These are phyloP conservation scores for Spheniscus humboldti DNA, from an alignment of 2,797 vertebrate species.

Conservation along the genomic window DNA sequence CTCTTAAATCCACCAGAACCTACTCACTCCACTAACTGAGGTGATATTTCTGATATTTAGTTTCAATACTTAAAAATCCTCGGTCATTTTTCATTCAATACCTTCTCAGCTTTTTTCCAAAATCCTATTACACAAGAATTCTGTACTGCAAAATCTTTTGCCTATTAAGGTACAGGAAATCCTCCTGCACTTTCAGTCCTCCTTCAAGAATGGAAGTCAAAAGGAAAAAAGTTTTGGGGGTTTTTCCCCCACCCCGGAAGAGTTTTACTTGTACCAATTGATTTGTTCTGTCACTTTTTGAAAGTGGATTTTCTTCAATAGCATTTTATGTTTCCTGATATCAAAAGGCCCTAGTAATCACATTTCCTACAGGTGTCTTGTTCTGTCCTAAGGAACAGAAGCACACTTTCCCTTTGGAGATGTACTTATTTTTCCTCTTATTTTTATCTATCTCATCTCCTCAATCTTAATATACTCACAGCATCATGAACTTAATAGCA, in stretches of 20 bases:
- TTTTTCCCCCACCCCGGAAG: not conserved
- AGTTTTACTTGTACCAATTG: not conserved
- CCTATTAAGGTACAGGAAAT: not conserved
- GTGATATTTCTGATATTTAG: not conserved
- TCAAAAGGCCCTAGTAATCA: not conserved
- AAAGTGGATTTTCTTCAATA: not conserved
- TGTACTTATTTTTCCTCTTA: not conserved
- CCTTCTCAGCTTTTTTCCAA: not conserved
- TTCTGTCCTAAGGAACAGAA: not conserved
- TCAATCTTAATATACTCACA: not conserved
- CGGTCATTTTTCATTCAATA: not conserved
- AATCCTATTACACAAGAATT: not conserved
- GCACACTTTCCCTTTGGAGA: not conserved
- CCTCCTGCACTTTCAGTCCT: not conserved
- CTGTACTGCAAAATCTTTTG: not conserved
- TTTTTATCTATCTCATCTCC: not conserved
- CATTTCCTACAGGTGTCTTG: not conserved
- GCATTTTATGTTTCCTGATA: not conserved
- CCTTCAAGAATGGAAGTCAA: not conserved
- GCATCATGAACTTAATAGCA: not conserved
- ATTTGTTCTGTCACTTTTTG: not conserved
- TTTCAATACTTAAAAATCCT: not conserved
- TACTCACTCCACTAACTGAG: not conserved
- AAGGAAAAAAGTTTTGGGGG: not conserved
- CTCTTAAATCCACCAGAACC: not conserved